These are phyloP conservation scores for Drosophila orena DNA, from an alignment of 1,140 invertebrate species.

Conservation along the genomic window DNA sequence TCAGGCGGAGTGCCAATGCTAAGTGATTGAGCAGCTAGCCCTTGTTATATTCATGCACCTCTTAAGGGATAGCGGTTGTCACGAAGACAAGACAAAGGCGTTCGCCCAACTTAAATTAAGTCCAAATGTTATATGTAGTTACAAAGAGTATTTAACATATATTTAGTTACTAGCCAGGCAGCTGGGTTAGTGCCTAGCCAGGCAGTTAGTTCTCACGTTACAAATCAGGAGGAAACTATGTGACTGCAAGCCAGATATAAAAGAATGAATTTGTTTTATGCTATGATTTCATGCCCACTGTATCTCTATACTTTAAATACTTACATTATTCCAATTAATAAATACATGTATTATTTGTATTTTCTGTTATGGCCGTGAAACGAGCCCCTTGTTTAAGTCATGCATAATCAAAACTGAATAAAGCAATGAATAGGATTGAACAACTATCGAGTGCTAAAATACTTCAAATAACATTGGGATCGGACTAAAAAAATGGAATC, in stretches of 20 bases:
- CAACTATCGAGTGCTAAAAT: slow-evolving; percentile 2
- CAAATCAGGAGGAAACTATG: slow-evolving; percentile 22
- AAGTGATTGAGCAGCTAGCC: slow-evolving; percentile 42
- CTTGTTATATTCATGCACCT: background rate
- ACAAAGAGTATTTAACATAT: slow-evolving; percentile 78
- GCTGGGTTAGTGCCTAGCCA: background rate
- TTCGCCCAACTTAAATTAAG: slow-evolving; percentile 28
- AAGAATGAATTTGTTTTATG: slow-evolving; percentile 12
- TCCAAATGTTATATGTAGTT: slow-evolving; percentile 47
- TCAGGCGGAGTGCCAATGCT: slow-evolving; percentile 58
- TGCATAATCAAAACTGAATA: slow-evolving; percentile 50
- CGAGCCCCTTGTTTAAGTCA: slow-evolving; percentile 33
- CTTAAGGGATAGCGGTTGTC: slow-evolving; percentile 25
- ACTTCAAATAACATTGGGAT: slow-evolving; percentile 12
- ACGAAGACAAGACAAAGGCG: slow-evolving; percentile 23
- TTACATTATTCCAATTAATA: slow-evolving; percentile 34
- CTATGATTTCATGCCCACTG: slow-evolving; percentile 8
- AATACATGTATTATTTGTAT: slow-evolving; percentile 16
- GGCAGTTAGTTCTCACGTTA: slow-evolving; percentile 35
- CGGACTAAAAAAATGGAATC: slow-evolving; percentile 3
- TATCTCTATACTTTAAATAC: slow-evolving; percentile 27
- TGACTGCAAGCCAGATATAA: background rate
- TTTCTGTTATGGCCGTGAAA: slow-evolving; percentile 29
- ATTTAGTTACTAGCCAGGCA: slow-evolving; percentile 7
- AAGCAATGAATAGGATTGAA: slow-evolving; percentile 40